Conservation (phyloP, 2,113 vertebrate species). For the Prunella himalayana region DNA sequence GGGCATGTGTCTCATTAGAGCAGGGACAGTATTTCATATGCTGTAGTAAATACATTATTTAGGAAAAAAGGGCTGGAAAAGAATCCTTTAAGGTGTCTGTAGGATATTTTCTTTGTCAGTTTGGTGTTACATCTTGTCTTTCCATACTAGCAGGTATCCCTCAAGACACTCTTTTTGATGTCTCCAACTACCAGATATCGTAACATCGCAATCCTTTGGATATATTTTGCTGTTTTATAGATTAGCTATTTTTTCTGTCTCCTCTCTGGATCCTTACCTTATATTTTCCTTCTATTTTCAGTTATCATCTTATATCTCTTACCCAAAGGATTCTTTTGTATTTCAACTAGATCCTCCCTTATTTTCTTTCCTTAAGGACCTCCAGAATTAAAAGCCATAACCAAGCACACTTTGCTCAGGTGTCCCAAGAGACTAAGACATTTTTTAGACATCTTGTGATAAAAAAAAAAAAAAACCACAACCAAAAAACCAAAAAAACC, state of each 20-base stretch:
- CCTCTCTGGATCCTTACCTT: not conserved
- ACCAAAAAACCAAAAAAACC: no score
- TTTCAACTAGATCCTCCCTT: not conserved
- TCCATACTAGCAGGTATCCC: not conserved
- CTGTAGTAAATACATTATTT: not conserved
- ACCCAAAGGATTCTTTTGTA: not conserved
- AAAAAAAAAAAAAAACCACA: not conserved
- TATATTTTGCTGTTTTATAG: not conserved
- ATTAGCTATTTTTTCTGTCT: not conserved
- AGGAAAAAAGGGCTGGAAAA: not conserved
- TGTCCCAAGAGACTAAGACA: not conserved
- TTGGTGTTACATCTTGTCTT: not conserved
- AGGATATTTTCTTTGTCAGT: not conserved
- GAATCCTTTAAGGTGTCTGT: not conserved
- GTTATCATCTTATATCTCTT: not conserved
- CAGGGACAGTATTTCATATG: not conserved
- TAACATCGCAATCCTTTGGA: not conserved
- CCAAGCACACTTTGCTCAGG: not conserved
- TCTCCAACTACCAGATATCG: not conserved
- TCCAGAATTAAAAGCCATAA: not conserved
- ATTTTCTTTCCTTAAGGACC: not conserved
- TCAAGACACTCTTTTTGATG: not conserved
- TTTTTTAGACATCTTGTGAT: not conserved
- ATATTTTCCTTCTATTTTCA: not conserved
- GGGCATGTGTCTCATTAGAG: not conserved